phyloP scores from a whole-genome alignment of 2,113 vertebrate species.

The Lontra canadensis region DNA sequence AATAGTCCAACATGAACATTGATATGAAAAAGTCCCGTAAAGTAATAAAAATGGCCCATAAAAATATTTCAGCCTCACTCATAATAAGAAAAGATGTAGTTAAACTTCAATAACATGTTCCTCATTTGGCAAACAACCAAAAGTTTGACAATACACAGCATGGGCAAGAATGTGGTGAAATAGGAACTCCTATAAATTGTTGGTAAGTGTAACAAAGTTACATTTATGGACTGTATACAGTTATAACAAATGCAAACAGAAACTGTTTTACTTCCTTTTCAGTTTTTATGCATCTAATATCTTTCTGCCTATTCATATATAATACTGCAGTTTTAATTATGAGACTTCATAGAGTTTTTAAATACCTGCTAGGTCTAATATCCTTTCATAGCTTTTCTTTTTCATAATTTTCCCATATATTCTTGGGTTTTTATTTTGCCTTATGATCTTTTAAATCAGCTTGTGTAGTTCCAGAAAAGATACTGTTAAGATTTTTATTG shows the following conservation, averaged over 20 bases:
- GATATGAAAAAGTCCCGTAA: background rate
- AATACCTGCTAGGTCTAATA: background rate
- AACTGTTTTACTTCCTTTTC: background rate
- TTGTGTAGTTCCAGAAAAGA: background rate
- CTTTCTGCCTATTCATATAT: background rate
- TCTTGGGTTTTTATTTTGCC: constrained; percentile 20
- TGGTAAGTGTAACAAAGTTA: background rate
- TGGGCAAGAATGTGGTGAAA: background rate
- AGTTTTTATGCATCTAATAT: background rate
- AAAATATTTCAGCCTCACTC: background rate
- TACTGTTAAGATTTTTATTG: constrained; percentile 13
- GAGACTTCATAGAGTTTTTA: background rate
- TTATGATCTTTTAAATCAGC: background rate
- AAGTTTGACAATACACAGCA: background rate
- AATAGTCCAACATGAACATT: background rate
- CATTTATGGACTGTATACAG: background rate
- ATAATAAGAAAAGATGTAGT: background rate
- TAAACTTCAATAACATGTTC: background rate
- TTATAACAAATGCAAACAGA: background rate
- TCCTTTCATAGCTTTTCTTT: background rate
- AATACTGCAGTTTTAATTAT: background rate
- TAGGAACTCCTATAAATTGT: background rate
- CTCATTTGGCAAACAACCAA: background rate
- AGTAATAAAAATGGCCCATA: background rate
- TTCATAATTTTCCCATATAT: background rate